Percentiles rank a stretch among this genome's conserved stretches.
These are phyloP conservation scores for Coelinius sp. DNA, from an alignment of 2,888 invertebrate genomes.

Conservation along the genomic window DNA sequence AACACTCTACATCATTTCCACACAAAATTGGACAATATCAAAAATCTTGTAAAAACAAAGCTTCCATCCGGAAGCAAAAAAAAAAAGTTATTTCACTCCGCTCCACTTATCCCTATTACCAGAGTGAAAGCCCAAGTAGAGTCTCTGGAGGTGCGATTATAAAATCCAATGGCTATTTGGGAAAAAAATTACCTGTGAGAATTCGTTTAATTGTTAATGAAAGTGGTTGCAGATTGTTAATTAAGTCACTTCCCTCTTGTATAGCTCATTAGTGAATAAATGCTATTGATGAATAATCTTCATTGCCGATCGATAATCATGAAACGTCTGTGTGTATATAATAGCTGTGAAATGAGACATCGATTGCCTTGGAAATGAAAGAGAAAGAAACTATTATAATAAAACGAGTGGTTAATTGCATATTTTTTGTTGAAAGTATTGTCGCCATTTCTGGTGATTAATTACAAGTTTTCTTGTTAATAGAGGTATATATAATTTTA, in stretches of 20 bases:
- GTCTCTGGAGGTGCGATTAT: not conserved
- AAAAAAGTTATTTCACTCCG: too few relatives aligned
- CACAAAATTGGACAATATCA: too few relatives aligned
- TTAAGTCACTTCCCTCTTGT: not conserved
- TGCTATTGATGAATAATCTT: not conserved
- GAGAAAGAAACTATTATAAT: not conserved
- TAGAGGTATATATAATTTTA: too few relatives aligned
- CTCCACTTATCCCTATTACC: too few relatives aligned
- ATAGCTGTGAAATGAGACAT: not conserved
- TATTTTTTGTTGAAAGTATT: not conserved
- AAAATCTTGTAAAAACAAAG: too few relatives aligned
- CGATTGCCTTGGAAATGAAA: not conserved
- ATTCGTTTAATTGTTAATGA: not conserved
- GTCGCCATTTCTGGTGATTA: too few relatives aligned
- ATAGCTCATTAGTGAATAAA: not conserved
- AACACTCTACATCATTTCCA: too few relatives aligned
- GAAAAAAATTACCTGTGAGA: not conserved
- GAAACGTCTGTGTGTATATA: not conserved
- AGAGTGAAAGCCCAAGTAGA: conserved; percentile 17
- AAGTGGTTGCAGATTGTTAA: not conserved
- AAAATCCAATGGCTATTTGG: not conserved
- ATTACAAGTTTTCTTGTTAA: too few relatives aligned
- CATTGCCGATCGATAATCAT: not conserved
- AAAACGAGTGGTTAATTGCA: not conserved
- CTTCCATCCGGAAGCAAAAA: too few relatives aligned